phyloP scores from a whole-genome alignment of 2,888 invertebrate species.

The Pandemis cinnamomeana region DNA sequence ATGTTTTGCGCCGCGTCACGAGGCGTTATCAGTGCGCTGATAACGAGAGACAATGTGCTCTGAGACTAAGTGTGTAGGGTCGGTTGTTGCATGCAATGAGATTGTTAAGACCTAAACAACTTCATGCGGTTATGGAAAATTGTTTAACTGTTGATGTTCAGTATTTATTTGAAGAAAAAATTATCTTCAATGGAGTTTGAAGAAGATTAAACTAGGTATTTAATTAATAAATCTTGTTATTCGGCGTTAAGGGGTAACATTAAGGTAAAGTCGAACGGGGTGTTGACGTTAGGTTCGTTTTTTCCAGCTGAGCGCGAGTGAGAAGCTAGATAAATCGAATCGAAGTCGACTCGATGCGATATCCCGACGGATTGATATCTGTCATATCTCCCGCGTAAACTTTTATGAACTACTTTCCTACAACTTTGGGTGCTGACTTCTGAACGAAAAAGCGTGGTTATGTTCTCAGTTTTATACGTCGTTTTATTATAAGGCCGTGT shows the following conservation, averaged over 20 bases:
- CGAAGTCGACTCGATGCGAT: constrained; percentile 16
- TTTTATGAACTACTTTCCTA: constrained; percentile 35
- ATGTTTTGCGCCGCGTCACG: constrained; percentile 58
- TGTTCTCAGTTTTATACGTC: not conserved
- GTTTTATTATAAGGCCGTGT: not conserved
- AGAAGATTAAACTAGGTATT: not conserved
- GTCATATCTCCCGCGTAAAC: constrained; percentile 32
- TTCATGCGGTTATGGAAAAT: constrained; percentile 62
- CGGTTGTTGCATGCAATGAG: constrained; percentile 54
- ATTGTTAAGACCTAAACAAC: constrained; percentile 67
- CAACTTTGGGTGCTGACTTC: constrained; percentile 32
- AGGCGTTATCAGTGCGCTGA: constrained; percentile 71
- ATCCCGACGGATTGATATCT: constrained; percentile 39
- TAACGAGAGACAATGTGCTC: constrained; percentile 69
- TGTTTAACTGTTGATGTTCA: not conserved
- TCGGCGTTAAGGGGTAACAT: not conserved
- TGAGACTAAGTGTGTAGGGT: constrained; percentile 54
- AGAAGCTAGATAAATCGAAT: constrained; percentile 17
- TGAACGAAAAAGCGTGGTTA: constrained; percentile 7
- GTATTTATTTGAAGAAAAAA: not conserved
- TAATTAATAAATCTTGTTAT: not conserved
- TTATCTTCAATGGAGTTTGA: not conserved
- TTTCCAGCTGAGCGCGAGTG: constrained; percentile 17
- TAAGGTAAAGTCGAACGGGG: not conserved
- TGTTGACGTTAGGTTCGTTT: not conserved